Conservation (phyloP, 2,888 invertebrate genomes). For the Parelbella ahira region DNA sequence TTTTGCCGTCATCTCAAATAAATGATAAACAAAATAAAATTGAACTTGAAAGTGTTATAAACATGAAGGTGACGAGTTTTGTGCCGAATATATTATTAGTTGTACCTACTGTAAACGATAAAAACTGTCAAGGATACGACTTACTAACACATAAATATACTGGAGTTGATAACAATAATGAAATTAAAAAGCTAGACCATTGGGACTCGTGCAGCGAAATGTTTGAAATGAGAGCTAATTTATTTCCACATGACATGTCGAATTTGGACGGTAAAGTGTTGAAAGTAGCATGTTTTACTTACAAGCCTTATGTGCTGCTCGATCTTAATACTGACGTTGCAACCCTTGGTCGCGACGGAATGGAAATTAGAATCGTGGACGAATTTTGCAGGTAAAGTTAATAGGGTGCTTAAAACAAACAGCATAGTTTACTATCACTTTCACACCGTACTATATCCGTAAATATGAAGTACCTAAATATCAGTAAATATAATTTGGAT, state of each 20-base stretch:
- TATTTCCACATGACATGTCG: conserved; percentile 71
- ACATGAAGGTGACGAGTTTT: conserved; percentile 49
- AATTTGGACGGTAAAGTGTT: conserved; percentile 69
- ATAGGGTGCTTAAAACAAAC: not conserved
- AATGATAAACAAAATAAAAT: conserved; percentile 27
- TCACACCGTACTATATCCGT: no score
- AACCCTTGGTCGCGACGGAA: conserved; percentile 74
- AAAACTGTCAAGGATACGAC: conserved; percentile 45
- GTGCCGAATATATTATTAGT: conserved; percentile 58
- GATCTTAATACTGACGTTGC: conserved; percentile 50
- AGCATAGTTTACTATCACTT: no score
- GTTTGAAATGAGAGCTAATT: conserved; percentile 49
- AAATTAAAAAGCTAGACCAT: conserved; percentile 54
- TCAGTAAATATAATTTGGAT: no score
- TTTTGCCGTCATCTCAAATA: conserved; percentile 46
- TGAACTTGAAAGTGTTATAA: conserved; percentile 42
- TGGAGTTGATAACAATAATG: conserved; percentile 43
- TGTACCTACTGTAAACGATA: conserved; percentile 32
- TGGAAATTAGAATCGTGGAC: conserved; percentile 67
- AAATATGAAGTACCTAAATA: no score
- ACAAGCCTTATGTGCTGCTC: conserved; percentile 81
- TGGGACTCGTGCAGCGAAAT: conserved; percentile 59
- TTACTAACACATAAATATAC: conserved; percentile 65
- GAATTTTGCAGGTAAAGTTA: conserved; percentile 68
- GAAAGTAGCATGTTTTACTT: conserved; percentile 78